Evolutionary conservation across 2,113 vertebrate genomes (phyloP).

Genomic region (Octodon degus): DNA sequence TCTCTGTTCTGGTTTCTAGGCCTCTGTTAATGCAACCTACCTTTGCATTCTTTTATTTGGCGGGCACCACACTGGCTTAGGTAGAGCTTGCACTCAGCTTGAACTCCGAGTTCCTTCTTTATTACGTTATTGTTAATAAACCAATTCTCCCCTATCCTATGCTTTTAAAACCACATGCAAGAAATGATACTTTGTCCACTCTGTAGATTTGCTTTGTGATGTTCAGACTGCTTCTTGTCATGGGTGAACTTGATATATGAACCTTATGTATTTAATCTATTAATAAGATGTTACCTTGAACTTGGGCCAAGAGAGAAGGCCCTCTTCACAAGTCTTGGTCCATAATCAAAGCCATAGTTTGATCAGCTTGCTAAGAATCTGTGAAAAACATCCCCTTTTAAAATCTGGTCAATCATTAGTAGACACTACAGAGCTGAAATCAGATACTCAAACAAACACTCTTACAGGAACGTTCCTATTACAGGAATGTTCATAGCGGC

Average conservation of each 20-base stretch:
- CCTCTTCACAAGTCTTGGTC: not conserved
- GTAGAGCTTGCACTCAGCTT: not conserved
- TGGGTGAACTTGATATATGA: constrained; percentile 15
- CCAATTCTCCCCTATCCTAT: constrained; percentile 44
- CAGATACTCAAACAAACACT: constrained; percentile 22
- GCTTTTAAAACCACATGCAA: constrained; percentile 21
- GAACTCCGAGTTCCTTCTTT: constrained; percentile 10
- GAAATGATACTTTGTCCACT: constrained; percentile 14
- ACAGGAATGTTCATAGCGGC: not conserved
- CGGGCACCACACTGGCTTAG: not conserved
- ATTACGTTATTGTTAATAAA: constrained; percentile 36
- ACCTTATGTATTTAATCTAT: not conserved
- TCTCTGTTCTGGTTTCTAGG: not conserved
- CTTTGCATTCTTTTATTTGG: not conserved
- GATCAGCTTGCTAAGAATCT: constrained; percentile 18
- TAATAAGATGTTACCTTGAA: constrained; percentile 25
- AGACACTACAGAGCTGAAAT: constrained; percentile 47
- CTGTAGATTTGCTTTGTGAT: constrained; percentile 38
- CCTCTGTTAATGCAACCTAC: not conserved
- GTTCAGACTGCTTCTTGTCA: constrained; percentile 38
- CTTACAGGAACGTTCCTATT: not conserved
- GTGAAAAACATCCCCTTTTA: constrained; percentile 29
- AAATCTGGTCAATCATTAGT: not conserved
- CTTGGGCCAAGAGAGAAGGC: not conserved
- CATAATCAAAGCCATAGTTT: not conserved